Evolutionary conservation across 2,888 invertebrate species (phyloP).

Genomic region (Trichacis sp.): DNA sequence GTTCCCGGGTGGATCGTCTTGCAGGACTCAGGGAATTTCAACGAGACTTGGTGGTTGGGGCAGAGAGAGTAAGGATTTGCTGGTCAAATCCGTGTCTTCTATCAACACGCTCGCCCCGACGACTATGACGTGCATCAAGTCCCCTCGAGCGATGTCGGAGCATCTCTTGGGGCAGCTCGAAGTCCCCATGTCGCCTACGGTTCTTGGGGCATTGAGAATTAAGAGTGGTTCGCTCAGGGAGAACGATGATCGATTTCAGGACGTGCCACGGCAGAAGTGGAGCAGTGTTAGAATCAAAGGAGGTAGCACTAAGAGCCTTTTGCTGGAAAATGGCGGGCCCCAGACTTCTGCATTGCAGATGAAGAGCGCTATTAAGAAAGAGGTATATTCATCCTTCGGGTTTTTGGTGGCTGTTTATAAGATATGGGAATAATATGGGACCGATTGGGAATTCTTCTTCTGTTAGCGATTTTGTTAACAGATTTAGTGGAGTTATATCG

Average conservation of each 20-base stretch:
- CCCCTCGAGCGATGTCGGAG: slow-evolving; percentile 65
- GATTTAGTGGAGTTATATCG: too few relatives aligned
- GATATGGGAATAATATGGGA: too few relatives aligned
- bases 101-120: slow-evolving; percentile 60
- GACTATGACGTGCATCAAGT: slow-evolving; percentile 65
- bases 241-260: slow-evolving; percentile 56
- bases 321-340: slow-evolving; percentile 65
- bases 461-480: too few relatives aligned
- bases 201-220: slow-evolving; percentile 52
- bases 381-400: too few relatives aligned
- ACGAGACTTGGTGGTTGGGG: slow-evolving; percentile 20
- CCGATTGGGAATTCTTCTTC: too few relatives aligned
- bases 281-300: slow-evolving; percentile 65
- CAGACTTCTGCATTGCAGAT: slow-evolving; percentile 54
- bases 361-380: slow-evolving; percentile 56
- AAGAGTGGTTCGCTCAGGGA: slow-evolving; percentile 60
- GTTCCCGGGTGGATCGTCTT: slow-evolving; percentile 1
- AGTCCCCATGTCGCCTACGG: slow-evolving; percentile 45
- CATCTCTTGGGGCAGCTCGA: slow-evolving; percentile 64
- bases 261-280: slow-evolving; percentile 62
- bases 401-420: too few relatives aligned
- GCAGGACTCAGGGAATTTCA: slow-evolving; percentile 12
- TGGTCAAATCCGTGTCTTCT: slow-evolving; percentile 61
- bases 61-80: slow-evolving; percentile 52
- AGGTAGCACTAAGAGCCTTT: slow-evolving; percentile 65